phyloP scores from a whole-genome alignment of 1,140 invertebrate species.

The Epicauta chinensis region DNA sequence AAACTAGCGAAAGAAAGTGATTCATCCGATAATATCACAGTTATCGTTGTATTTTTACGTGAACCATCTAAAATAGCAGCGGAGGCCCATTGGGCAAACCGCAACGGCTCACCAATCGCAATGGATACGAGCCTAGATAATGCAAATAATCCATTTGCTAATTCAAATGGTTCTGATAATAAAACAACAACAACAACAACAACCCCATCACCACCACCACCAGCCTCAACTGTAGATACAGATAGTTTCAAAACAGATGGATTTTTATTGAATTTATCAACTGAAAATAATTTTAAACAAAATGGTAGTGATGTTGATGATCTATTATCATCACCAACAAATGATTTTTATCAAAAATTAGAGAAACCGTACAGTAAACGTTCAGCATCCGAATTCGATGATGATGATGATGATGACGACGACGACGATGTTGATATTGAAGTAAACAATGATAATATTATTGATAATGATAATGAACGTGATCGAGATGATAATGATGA shows the following conservation, averaged over 20 bases:
- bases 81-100: conserved; percentile 38
- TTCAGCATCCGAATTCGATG: conserved; percentile 38
- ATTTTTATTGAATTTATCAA: conserved; percentile 28
- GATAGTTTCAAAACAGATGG: conserved; percentile 23
- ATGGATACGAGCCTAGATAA: conserved; percentile 29
- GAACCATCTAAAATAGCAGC: conserved; percentile 59
- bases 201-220: too few relatives aligned
- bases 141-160: conserved; percentile 39
- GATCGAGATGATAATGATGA: conserved; percentile 42
- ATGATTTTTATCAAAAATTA: conserved; percentile 14
- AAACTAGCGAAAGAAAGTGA: conserved; percentile 65
- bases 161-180: conserved; percentile 32
- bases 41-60: conserved; percentile 79
- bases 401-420: conserved; percentile 40
- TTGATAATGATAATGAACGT: not conserved
- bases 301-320: conserved; percentile 20
- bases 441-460: not conserved
- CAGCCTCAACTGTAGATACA: too few relatives aligned
- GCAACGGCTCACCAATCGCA: conserved; percentile 32
- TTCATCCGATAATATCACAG: conserved; percentile 82
- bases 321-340: conserved; percentile 5
- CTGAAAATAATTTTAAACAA: conserved; percentile 32
- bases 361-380: conserved; percentile 37
- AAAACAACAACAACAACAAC: conserved; percentile 19
- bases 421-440: conserved; percentile 34